A percentile compares a stretch with the other conserved stretches of the same genome.
These are phyloP conservation scores for Zosterops lateralis DNA, from an alignment of 2,113 vertebrate species.

Conservation along the genomic window DNA sequence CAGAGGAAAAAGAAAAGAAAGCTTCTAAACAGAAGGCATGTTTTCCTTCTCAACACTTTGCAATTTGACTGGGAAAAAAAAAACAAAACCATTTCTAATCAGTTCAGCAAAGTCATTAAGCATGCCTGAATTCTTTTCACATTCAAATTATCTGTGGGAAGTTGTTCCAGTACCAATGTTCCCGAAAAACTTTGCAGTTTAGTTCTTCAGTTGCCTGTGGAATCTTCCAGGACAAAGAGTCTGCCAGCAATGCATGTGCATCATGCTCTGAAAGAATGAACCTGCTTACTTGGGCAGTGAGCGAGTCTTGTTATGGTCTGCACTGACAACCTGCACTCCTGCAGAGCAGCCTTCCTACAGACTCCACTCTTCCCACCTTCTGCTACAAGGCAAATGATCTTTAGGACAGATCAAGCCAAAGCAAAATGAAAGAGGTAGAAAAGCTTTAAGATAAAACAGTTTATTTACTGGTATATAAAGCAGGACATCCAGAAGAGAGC, in stretches of 20 bases:
- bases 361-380: not conserved
- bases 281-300: not conserved
- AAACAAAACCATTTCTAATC: not conserved
- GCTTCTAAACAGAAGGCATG: not conserved
- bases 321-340: not conserved
- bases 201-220: not conserved
- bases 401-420: not conserved
- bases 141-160: not conserved
- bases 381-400: not conserved
- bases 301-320: accelerated
- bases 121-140: not conserved
- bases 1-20: not conserved
- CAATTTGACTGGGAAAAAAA: not conserved
- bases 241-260: not conserved
- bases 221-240: not conserved
- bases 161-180: not conserved
- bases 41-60: not conserved
- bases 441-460: not conserved
- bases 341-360: not conserved
- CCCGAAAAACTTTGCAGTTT: not conserved
- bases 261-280: not conserved
- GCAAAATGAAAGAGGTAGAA: not conserved
- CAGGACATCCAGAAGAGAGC: not conserved
- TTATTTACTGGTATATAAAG: not conserved
- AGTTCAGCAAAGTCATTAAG: not conserved